Evolutionary conservation across 2,888 invertebrate genomes (phyloP), one percentile per base, ranked within the genome.

Genomic region (Hedya salicella): DNA sequence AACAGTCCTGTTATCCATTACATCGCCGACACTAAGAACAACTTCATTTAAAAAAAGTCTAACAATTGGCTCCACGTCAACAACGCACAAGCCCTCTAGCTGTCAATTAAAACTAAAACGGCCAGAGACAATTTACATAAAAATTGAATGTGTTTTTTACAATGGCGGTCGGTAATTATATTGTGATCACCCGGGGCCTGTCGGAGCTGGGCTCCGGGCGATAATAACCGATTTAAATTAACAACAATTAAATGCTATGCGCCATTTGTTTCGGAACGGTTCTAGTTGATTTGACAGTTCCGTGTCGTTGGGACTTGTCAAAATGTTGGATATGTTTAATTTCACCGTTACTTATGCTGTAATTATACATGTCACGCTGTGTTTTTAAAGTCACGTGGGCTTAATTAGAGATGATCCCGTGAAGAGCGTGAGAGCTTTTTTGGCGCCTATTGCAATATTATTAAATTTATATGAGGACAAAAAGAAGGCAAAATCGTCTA

Each of bases 141-240:
- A 57, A 67, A 56, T 62, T 54, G 14, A 50, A 25, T 36, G 13
- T 54, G 30, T 59, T 52, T 46, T 59, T 60, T 46, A 36, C 42
- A 44, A 54, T 39, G 59, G 42, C 52, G 14, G 50, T 9, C 25
- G 16, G 42, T 60, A 65, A 68, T 68, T 68, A 68, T 54, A 66
- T 48, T 52, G 59, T 59, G 57, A 62, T 67, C 62, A 59, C 53
- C 67, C 17, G 42, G 17, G 66, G 61, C 61, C 16, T 21, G 42
- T 21, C 60, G 13, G 21, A 25, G 16, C 3, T 17, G 44, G 11
- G 59, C 68, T 36, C 17, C 21, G 46, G 68, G 68, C 68, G 49
- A 56, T 65, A 59, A 68, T 65, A 64, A 61, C 42, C 59, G 53
- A 64, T 65, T 68, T 49, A 60, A 56, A 68, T 68, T 68, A 54